Percentiles rank a stretch among this genome's conserved stretches.
These are phyloP conservation scores for Melanotaenia maccullochi DNA, from an alignment of 2,797 vertebrate genomes.

Conservation along the genomic window DNA sequence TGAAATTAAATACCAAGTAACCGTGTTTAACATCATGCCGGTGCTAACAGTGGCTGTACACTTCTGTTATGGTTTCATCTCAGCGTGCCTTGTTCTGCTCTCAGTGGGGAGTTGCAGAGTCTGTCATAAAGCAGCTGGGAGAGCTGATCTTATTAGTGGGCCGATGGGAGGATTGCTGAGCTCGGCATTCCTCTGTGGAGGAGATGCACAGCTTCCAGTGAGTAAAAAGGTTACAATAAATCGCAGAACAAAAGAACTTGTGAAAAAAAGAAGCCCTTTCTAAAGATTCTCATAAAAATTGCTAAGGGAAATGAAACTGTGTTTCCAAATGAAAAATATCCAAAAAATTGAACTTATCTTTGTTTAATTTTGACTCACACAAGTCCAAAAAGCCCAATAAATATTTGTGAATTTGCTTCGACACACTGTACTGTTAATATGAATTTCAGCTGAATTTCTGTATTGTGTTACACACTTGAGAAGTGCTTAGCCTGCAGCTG, in stretches of 20 bases:
- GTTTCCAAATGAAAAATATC: background rate
- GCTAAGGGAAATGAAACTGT: background rate
- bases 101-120: conserved; percentile 56
- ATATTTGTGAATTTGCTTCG: background rate
- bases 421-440: no score
- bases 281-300: background rate
- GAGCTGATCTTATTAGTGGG: conserved; percentile 65
- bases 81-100: conserved; percentile 32
- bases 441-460: background rate
- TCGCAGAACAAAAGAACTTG: background rate
- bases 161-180: conserved; percentile 68
- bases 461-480: conserved; percentile 9
- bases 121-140: conserved; percentile 62
- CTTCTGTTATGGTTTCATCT: conserved; percentile 5
- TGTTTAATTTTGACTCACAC: background rate
- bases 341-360: background rate
- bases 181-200: conserved; percentile 61
- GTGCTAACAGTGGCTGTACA: conserved; percentile 9
- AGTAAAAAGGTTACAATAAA: conserved; percentile 24
- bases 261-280: conserved; percentile 7
- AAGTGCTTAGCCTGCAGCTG: conserved; percentile 35
- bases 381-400: background rate
- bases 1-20: background rate
- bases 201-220: conserved; percentile 35
- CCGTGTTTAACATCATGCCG: conserved; percentile 16